Conservation (phyloP, 2,113 vertebrate genomes). For the Myotis davidii region DNA sequence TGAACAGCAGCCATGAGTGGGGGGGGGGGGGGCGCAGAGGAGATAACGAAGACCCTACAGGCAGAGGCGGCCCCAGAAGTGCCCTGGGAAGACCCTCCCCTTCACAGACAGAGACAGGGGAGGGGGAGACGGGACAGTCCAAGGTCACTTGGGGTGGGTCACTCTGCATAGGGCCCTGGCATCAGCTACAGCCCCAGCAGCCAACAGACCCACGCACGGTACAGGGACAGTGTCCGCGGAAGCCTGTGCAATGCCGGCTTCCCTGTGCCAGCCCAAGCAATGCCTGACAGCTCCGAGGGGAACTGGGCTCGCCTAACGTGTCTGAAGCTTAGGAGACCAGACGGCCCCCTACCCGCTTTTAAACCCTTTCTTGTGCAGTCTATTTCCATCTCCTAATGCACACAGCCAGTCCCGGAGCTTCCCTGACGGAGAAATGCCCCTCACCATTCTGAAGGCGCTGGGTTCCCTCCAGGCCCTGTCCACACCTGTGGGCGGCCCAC, state of each 20-base stretch:
- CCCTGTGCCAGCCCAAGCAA: neutral
- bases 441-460: neutral
- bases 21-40: too few species aligned
- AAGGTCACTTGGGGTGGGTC: neutral
- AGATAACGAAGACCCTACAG: fast-evolving
- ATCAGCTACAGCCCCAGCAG: neutral
- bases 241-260: neutral
- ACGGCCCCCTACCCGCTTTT: too few species aligned
- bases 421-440: neutral
- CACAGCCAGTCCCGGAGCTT: neutral
- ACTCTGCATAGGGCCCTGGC: too few species aligned
- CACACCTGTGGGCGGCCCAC: neutral
- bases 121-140: fast-evolving
- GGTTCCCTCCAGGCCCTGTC: neutral
- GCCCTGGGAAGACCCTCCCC: neutral
- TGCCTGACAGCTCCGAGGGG: neutral
- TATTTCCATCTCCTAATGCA: fast-evolving
- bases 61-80: too few species aligned
- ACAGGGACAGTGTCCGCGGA: neutral
- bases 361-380: neutral
- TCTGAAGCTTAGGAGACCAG: neutral
- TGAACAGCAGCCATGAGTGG: too few species aligned
- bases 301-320: too few species aligned
- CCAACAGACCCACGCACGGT: fast-evolving
- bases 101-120: neutral